Base-by-base conservation (phyloP, 2,888 invertebrate species). In the Xestia sexstrigata region DNA sequence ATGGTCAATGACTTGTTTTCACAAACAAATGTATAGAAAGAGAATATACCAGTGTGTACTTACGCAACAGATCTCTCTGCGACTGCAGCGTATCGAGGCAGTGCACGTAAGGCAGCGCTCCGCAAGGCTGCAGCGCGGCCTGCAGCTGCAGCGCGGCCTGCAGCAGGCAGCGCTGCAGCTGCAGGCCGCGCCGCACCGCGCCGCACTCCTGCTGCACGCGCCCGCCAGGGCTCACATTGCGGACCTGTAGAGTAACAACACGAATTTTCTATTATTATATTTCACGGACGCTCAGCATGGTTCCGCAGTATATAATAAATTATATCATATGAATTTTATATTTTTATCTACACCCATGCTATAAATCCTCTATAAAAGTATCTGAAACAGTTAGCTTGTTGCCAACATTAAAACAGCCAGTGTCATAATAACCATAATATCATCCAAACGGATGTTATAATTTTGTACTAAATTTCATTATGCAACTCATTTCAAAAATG, bases 51-150 rank as follows among this genome's bases (percentile, higher is more conserved):
- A 65, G 42, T 39, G 35, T 20, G 5, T 4, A 84, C 92, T 92
- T 39, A 95, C 95, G 89, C 58, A 95, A 89, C 5, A 94, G 89
- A 1, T 94, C 95, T 13, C 89, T 84, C 71, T 95, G 95, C 3
- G 84, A 86, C 15, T 88, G 85, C 65, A 95, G 78, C 0, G 92
- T 91, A 1, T 92, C 91, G 35, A 93, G 35, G 67, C 93, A 92
- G 74, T 92, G 89, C 0, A 83, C 70, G 81, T 93, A 95, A 15
- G 92, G 88, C 74, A 90, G 72, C 0, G 93, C 87, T 63, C 87
- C 87, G n/a, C 88, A 49, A 0, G 93, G 90, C 67, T 69, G 87
- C 35, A 83, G 86, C 9, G 87, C 42, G 0, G 84, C 79, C 30
- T 85, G 90, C 66, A 91, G 62, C 11, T 69, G 87, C 35, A 83